phyloP scores from a whole-genome alignment of 2,888 invertebrate species.

The Drosophila neonasuta region DNA sequence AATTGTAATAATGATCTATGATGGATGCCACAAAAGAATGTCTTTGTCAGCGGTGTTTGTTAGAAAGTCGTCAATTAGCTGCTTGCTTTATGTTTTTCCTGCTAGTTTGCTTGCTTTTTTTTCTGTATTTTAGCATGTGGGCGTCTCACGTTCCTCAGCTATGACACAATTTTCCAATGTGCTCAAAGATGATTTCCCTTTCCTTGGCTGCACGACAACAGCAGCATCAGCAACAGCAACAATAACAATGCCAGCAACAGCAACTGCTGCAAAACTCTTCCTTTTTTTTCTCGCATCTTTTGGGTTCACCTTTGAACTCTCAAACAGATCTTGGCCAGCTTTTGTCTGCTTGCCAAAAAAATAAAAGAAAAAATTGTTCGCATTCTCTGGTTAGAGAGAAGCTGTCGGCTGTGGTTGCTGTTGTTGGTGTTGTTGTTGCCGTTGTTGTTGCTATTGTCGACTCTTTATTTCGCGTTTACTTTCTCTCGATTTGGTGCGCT shows the following conservation, averaged over 20 bases:
- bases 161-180: constrained; percentile 65
- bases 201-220: constrained; percentile 53
- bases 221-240: constrained; percentile 14
- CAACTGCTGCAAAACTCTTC: constrained; percentile 52
- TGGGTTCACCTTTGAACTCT: constrained; percentile 64
- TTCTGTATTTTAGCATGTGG: constrained; percentile 28
- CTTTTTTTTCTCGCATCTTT: constrained; percentile 50
- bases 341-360: constrained; percentile 23
- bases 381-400: constrained; percentile 39
- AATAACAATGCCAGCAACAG: constrained; percentile 7
- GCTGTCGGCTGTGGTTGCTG: constrained; percentile 4
- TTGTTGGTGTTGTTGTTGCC: constrained; percentile 10
- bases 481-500: constrained; percentile 67
- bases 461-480: constrained; percentile 56
- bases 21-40: constrained; percentile 6
- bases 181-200: constrained; percentile 54
- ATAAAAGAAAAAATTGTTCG: constrained; percentile 20
- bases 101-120: neutral
- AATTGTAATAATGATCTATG: constrained; percentile 1
- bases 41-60: constrained; percentile 7
- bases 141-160: constrained; percentile 30
- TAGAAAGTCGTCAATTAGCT: constrained; percentile 39
- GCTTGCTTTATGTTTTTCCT: neutral
- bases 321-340: constrained; percentile 43
- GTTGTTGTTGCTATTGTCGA: constrained; percentile 11